Conservation (phyloP, 2,888 invertebrate species). For the Drosophila bunnanda region DNA sequence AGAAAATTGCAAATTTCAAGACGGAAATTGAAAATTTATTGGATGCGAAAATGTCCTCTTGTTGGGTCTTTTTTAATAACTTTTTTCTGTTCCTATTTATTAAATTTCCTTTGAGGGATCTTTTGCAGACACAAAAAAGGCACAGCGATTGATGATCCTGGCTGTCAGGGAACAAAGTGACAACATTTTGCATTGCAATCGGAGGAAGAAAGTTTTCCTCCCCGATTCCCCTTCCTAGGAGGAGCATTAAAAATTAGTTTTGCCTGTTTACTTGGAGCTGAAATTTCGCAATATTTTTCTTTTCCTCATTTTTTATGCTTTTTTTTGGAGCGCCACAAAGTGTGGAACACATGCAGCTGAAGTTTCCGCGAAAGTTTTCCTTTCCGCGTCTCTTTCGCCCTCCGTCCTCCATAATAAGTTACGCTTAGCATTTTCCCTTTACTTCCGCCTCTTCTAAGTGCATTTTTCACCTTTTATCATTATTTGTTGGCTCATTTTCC, state of each 20-base stretch:
- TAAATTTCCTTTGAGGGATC: conserved; percentile 12
- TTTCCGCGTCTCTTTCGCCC: background rate
- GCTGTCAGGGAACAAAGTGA: conserved; percentile 46
- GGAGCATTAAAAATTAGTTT: conserved; percentile 65
- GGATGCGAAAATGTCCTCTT: conserved; percentile 56
- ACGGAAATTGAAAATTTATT: conserved; percentile 68
- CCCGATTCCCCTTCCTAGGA: background rate
- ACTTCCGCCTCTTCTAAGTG: conserved; percentile 11
- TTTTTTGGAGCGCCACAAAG: conserved; percentile 39
- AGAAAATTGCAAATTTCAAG: conserved; percentile 62
- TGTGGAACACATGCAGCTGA: conserved; percentile 68
- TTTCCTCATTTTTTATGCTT: conserved; percentile 41
- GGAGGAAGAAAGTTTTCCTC: conserved; percentile 8
- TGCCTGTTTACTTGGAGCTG: conserved; percentile 43
- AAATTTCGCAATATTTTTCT: conserved; percentile 48
- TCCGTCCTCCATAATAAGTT: conserved; percentile 52
- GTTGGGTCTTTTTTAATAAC: conserved; percentile 8
- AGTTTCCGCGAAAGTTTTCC: conserved; percentile 61
- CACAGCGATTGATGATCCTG: conserved; percentile 42
- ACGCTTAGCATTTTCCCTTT: conserved; percentile 20
- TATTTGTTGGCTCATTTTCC: conserved; percentile 46
- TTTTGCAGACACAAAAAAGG: conserved; percentile 2
- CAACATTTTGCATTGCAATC: conserved; percentile 49
- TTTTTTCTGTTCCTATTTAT: background rate
- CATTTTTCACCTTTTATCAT: conserved; percentile 50